Evolutionary conservation across 2,797 vertebrate species (phyloP).

Genomic region (Enteromius paludinosus): DNA sequence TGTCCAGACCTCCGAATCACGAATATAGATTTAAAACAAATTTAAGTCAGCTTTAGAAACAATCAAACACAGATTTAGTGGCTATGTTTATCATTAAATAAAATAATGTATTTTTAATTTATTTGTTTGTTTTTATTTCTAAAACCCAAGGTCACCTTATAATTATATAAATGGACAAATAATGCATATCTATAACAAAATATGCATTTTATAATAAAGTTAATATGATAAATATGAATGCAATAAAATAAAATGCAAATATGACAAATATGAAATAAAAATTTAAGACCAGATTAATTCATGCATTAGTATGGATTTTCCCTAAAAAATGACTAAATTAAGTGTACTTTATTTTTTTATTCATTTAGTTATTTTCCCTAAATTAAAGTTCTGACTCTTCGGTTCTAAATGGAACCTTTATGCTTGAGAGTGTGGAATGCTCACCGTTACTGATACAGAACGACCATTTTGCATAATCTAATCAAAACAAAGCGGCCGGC

Average conservation of each 20-base stretch:
- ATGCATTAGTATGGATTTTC: background rate
- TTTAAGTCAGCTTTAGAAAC: background rate
- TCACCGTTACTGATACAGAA: conserved; percentile 15
- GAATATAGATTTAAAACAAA: background rate
- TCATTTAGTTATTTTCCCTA: too few relatives aligned
- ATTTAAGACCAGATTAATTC: background rate
- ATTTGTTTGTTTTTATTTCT: too few relatives aligned
- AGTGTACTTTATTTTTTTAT: background rate
- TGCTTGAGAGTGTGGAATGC: background rate
- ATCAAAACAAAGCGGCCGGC: conserved; percentile 39
- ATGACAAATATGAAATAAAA: background rate
- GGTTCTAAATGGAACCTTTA: background rate
- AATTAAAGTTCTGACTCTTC: background rate
- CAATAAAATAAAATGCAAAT: background rate
- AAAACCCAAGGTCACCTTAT: too few relatives aligned
- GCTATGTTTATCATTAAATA: background rate
- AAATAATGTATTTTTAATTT: background rate
- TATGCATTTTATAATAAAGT: background rate
- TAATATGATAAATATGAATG: background rate
- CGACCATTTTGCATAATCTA: conserved; percentile 50
- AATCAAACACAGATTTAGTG: background rate
- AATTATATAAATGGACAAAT: background rate
- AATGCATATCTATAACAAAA: background rate
- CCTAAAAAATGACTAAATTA: background rate
- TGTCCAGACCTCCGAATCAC: background rate